Conservation (phyloP, 2,797 vertebrate genomes). For the Cynopterus sphinx region DNA sequence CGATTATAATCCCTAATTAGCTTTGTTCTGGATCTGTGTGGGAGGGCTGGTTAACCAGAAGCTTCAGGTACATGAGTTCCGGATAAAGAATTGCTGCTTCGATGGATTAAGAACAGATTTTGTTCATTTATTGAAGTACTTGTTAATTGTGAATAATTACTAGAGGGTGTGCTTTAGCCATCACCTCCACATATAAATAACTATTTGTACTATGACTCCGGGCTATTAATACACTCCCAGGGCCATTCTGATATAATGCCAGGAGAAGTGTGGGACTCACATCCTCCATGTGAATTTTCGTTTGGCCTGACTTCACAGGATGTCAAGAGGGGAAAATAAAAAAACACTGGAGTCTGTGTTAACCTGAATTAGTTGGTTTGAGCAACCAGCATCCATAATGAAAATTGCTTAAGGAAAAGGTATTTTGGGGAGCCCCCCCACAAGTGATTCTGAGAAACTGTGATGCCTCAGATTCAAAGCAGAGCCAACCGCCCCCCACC, state of each 20-base stretch:
- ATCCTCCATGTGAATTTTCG: conserved; percentile 75
- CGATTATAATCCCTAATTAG: conserved; percentile 74
- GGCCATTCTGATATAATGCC: conserved; percentile 62
- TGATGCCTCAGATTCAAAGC: conserved; percentile 73
- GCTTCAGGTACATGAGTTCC: conserved; percentile 52
- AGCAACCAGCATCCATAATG: conserved; percentile 81
- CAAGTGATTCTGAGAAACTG: conserved; percentile 27
- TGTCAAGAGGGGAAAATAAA: not conserved
- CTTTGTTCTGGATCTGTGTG: conserved; percentile 69
- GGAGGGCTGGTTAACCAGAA: conserved; percentile 48
- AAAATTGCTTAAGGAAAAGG: conserved; percentile 79
- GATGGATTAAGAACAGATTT: conserved; percentile 67
- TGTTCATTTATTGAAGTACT: conserved; percentile 74
- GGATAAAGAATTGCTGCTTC: conserved; percentile 67
- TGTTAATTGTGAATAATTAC: conserved; percentile 80
- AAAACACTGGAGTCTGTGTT: conserved; percentile 64
- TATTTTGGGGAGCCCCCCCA: conserved; percentile 77
- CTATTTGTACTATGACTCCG: conserved; percentile 58
- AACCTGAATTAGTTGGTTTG: conserved; percentile 81
- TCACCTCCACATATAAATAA: conserved; percentile 69
- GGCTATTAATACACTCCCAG: conserved; percentile 72
- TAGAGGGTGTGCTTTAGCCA: conserved; percentile 63
- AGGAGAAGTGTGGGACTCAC: conserved; percentile 44
- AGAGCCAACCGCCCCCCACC: conserved; percentile 5
- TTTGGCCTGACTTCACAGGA: conserved; percentile 79